Base-by-base conservation (phyloP, 2,888 invertebrate species). In the Himalopsyche anomala region DNA sequence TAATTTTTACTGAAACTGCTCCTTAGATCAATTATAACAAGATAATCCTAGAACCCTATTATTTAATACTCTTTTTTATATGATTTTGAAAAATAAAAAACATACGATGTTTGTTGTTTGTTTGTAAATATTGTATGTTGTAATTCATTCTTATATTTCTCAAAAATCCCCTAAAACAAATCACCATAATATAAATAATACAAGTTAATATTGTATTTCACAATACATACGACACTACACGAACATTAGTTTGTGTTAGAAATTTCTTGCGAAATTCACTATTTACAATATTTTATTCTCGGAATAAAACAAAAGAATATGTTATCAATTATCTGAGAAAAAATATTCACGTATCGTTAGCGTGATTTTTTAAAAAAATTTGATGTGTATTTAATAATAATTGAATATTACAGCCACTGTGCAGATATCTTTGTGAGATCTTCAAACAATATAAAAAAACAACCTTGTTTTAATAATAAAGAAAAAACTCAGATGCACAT, bases 401-500 rank as follows among this genome's bases (percentile, higher is more conserved):
- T 4, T 11, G 6, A 74, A 36, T 11, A 28, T 36, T 15, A 36
- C 15, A 51, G 15, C 51, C 15, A 15, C 51, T 5, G 51, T 0
- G 51, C 51, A 0, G 51, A 74, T 74, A 74, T 74, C 74, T 74
- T 38, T 38, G 74, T 74, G 74, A 36, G 74, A 74, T 74, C 36
- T 74, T 74, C 12, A 74, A 74, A 74, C 74, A 74, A 74, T 74
- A 74, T 74, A 36, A 28, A 28, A n/a, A 74, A 74, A 74, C 74
- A 74, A 12, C 74, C 74, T 74, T 74, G 74, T 74, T 74, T 74
- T 74, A 74, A 74, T 62, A 62, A 62, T 62, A 62, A 62, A 74
- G 38, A 5, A 9, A 36, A 15, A 12, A 38, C 74, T 38, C 5
- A 74, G 15, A 38, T 74, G 74, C 74, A 74, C 36, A 74, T 38